Evolutionary conservation across 2,113 vertebrate genomes (phyloP).

Genomic region (Sciurus niger): DNA sequence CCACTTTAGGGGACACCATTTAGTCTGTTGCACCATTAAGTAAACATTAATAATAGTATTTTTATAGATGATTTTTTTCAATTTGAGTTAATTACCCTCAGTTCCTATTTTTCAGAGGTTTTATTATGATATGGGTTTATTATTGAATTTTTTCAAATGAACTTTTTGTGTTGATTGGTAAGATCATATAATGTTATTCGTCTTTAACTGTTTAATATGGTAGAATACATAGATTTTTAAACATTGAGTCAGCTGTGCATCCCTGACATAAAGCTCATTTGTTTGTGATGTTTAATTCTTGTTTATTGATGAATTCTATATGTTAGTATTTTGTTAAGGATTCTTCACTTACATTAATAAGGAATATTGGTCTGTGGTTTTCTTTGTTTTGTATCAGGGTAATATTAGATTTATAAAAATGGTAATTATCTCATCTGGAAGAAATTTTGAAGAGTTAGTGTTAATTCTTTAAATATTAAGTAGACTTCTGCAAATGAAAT

Average conservation of each 20-base stretch:
- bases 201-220: not conserved
- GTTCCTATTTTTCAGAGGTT: not conserved
- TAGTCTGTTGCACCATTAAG: not conserved
- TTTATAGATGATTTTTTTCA: not conserved
- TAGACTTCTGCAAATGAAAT: not conserved
- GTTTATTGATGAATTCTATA: not conserved
- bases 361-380: not conserved
- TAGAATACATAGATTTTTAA: not conserved
- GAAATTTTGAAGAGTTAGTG: not conserved
- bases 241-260: not conserved
- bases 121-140: not conserved
- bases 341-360: not conserved
- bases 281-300: not conserved
- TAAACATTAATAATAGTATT: not conserved
- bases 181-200: no score
- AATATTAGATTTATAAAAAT: not conserved
- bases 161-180: not conserved
- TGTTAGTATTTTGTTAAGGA: not conserved
- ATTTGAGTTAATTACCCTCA: not conserved
- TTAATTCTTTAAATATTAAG: constrained; percentile 10
- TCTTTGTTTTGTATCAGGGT: constrained; percentile 7
- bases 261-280: not conserved
- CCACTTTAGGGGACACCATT: not conserved
- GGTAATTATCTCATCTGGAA: not conserved
- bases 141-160: not conserved